Evolutionary conservation across 2,888 invertebrate species (phyloP).

Genomic region (Limnephilus marmoratus): DNA sequence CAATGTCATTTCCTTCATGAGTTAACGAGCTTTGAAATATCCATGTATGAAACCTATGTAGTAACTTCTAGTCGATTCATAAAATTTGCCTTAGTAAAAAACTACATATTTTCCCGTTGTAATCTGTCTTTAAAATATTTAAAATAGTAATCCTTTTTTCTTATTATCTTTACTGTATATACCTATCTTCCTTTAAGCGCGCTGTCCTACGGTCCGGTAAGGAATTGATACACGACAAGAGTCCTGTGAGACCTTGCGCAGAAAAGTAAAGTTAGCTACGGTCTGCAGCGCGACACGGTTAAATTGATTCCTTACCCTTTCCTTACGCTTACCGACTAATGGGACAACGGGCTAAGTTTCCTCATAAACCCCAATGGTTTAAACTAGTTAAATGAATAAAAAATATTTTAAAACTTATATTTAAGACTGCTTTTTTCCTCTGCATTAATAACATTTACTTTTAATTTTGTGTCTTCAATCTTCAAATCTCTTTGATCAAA

Average conservation of each 20-base stretch:
- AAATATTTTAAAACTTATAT: not conserved
- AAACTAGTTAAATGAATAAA: not conserved
- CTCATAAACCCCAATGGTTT: not conserved
- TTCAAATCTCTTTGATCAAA: not conserved
- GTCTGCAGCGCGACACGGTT: too few species aligned
- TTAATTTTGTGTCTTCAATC: not conserved
- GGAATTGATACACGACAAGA: too few species aligned
- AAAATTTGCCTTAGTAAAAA: not conserved
- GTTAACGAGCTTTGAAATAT: not conserved
- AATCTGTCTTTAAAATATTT: not conserved
- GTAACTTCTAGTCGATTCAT: not conserved
- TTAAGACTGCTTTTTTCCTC: not conserved
- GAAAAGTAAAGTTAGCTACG: too few species aligned
- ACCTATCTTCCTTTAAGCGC: not conserved
- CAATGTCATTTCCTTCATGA: not conserved
- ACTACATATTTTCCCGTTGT: not conserved
- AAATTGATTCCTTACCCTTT: too few species aligned
- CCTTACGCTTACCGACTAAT: too few species aligned
- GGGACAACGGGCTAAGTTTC: not conserved
- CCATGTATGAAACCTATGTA: not conserved
- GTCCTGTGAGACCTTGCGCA: too few species aligned
- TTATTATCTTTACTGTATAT: not conserved
- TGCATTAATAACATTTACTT: not conserved
- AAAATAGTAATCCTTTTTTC: not conserved
- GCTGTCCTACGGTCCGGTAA: too few species aligned